Percentiles rank a stretch among this genome's conserved stretches.
phyloP scores from a whole-genome alignment of 1,140 invertebrate genomes.

The Hypothenemus hampei region DNA sequence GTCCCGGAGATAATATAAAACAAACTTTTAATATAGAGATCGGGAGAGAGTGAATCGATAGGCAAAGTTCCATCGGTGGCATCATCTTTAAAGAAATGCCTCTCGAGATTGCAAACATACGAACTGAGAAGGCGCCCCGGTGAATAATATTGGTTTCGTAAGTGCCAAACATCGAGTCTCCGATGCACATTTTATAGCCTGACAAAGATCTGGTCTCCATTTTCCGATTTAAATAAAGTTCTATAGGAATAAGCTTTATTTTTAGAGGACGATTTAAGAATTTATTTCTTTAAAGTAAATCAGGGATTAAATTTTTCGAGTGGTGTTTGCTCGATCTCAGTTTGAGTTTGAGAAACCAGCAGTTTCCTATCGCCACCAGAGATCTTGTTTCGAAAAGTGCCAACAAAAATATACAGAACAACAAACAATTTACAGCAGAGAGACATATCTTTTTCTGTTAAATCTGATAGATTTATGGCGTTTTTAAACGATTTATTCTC shows the following conservation, averaged over 20 bases:
- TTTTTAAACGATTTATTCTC: slow-evolving; percentile 24
- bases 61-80: not conserved
- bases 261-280: slow-evolving; percentile 15
- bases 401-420: slow-evolving; percentile 29
- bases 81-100: slow-evolving; percentile 11
- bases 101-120: slow-evolving; percentile 17
- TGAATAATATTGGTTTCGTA: slow-evolving; percentile 31
- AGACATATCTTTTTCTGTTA: slow-evolving; percentile 28
- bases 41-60: not conserved
- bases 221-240: slow-evolving; percentile 19
- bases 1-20: too few relatives aligned
- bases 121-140: slow-evolving; percentile 18
- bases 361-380: slow-evolving; percentile 16
- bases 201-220: slow-evolving; percentile 18
- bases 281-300: slow-evolving; percentile 6
- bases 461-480: slow-evolving; percentile 26
- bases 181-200: slow-evolving; percentile 27
- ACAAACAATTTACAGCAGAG: slow-evolving; percentile 25
- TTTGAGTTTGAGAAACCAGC: slow-evolving; percentile 10
- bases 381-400: slow-evolving; percentile 22
- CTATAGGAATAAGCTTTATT: slow-evolving; percentile 14
- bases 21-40: too few relatives aligned
- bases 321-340: slow-evolving; percentile 18
- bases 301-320: not conserved
- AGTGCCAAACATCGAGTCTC: slow-evolving; percentile 28